A percentile compares a stretch with the other conserved stretches of the same genome.
Evolutionary conservation across 2,797 vertebrate genomes (phyloP).

Genomic region (Jordanella pulchra): DNA sequence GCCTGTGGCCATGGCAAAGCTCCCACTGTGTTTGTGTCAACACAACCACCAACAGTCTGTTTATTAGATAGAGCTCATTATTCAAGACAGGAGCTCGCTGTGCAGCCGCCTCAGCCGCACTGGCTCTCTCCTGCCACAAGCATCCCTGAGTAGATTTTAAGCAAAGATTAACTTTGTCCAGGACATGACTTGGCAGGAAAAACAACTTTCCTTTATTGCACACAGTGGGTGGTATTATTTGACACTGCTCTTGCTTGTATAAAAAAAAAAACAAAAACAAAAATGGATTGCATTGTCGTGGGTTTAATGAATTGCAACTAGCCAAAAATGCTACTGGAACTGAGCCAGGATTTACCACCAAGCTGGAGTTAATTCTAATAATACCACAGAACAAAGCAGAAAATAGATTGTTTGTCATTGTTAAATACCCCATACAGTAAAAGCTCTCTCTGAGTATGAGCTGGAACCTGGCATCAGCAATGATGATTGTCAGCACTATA

Average conservation of each 20-base stretch:
- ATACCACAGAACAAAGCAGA: constrained; percentile 2
- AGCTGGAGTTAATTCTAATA: constrained; percentile 24
- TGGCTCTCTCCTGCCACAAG: constrained; percentile 52
- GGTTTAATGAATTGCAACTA: constrained; percentile 25
- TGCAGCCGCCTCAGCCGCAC: constrained; percentile 39
- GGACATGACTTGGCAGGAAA: constrained; percentile 43
- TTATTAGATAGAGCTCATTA: constrained; percentile 77
- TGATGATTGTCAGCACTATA: constrained; percentile 13
- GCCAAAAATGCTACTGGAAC: constrained; percentile 26
- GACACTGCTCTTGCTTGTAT: constrained; percentile 30
- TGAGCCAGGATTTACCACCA: constrained; percentile 28
- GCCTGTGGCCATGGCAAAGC: constrained; percentile 60
- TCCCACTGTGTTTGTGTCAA: constrained; percentile 68
- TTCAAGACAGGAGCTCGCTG: constrained; percentile 62
- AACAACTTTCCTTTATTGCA: constrained; percentile 35
- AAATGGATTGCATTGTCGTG: constrained; percentile 10
- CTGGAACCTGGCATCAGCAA: constrained; percentile 3
- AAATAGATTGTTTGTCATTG: constrained; percentile 12
- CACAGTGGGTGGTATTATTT: constrained; percentile 28
- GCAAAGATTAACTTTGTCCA: constrained; percentile 61
- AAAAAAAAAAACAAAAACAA: neutral
- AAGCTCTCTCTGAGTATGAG: neutral
- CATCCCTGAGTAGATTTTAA: constrained; percentile 56
- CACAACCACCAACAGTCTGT: constrained; percentile 62
- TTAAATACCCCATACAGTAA: neutral